phyloP scores from a whole-genome alignment of 2,888 invertebrate genomes.

The Chamaedrilus cognettii region DNA sequence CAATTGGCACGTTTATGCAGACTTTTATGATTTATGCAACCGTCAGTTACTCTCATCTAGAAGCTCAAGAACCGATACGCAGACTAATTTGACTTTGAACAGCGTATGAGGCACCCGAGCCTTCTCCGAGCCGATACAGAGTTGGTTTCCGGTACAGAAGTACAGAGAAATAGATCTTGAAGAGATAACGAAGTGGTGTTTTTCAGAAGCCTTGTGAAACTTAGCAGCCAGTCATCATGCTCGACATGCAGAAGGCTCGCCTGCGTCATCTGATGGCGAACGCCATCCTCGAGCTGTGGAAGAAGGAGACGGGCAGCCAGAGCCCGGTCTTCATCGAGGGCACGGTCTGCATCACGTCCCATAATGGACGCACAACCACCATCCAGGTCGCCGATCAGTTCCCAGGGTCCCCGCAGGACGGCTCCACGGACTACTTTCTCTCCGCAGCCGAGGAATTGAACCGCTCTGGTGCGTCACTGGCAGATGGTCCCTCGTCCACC shows the following conservation, averaged over 20 bases:
- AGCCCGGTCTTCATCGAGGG: slow-evolving; percentile 40
- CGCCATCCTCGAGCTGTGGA: slow-evolving; percentile 42
- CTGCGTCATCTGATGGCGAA: slow-evolving; percentile 38
- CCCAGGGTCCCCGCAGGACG: slow-evolving; percentile 32
- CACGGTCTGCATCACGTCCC: slow-evolving; percentile 40
- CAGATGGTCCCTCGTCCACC: background rate
- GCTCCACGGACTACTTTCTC: background rate
- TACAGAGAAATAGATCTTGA: too few species aligned
- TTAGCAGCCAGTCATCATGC: slow-evolving; percentile 30
- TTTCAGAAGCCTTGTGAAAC: too few species aligned
- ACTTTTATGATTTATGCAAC: too few species aligned
- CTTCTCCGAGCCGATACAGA: too few species aligned
- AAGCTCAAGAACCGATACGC: too few species aligned
- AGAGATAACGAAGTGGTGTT: too few species aligned
- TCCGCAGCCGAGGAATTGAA: background rate
- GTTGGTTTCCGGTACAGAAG: too few species aligned
- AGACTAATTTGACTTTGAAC: too few species aligned
- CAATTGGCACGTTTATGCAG: too few species aligned
- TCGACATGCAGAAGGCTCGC: slow-evolving; percentile 37
- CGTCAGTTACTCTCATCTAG: too few species aligned
- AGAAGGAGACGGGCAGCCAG: slow-evolving; percentile 41
- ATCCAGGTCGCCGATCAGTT: slow-evolving; percentile 38
- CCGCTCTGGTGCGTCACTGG: background rate
- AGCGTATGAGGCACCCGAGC: too few species aligned
- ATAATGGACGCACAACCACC: slow-evolving; percentile 37